These are phyloP conservation scores for Rotaria sp. DNA, from an alignment of 2,888 invertebrate genomes.

Conservation along the genomic window DNA sequence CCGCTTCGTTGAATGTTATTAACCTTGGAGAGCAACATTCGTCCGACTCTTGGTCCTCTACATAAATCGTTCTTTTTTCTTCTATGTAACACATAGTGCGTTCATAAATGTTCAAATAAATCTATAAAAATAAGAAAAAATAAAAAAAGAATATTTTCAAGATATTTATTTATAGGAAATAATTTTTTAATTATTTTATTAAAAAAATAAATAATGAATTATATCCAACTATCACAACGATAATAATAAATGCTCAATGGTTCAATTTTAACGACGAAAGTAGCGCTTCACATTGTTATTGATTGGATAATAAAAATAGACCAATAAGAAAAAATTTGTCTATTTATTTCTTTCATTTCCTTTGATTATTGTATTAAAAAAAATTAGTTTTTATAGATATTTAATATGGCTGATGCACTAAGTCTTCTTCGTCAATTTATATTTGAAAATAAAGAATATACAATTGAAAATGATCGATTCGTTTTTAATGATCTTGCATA, in stretches of 20 bases:
- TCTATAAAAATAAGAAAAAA: neutral
- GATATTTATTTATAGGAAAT: neutral
- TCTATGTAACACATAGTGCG: neutral
- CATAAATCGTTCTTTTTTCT: constrained; percentile 14
- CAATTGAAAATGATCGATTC: constrained; percentile 38
- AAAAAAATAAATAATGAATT: neutral
- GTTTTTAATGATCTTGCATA: constrained; percentile 38
- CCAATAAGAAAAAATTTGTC: neutral
- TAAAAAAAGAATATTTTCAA: neutral
- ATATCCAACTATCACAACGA: neutral
- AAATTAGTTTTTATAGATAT: neutral
- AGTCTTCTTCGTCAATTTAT: constrained; percentile 38
- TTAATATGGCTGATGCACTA: constrained; percentile 36
- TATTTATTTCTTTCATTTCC: neutral
- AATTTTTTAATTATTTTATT: neutral
- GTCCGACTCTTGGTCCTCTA: constrained; percentile 24
- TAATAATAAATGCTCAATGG: neutral
- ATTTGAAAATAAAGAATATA: constrained; percentile 36
- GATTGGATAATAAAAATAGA: neutral
- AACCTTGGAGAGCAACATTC: constrained; percentile 17
- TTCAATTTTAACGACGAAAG: constrained; percentile 17
- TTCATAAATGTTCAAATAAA: neutral
- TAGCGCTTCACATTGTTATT: neutral
- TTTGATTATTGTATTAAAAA: too few species aligned
- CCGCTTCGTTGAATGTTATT: constrained; percentile 24